Evolutionary conservation across 2,888 invertebrate genomes (phyloP).

Genomic region (Xylophagus ater): DNA sequence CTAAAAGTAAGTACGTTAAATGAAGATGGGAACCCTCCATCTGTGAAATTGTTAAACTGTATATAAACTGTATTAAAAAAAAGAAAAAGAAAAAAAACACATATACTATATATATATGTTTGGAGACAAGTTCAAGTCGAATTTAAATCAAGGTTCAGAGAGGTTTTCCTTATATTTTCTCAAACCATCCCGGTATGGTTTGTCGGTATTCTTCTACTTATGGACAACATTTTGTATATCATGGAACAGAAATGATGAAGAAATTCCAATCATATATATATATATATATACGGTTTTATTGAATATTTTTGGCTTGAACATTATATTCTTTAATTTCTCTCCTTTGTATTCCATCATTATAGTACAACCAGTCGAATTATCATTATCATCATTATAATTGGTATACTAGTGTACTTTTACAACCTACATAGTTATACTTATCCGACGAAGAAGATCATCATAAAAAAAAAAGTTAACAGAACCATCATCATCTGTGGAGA

Average conservation of each 20-base stretch:
- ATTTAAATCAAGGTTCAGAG: constrained; percentile 16
- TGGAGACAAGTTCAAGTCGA: constrained; percentile 16
- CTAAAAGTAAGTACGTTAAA: constrained; percentile 9
- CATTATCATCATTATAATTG: constrained; percentile 14
- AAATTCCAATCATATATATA: constrained; percentile 12
- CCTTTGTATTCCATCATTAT: constrained; percentile 3
- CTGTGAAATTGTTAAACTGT: background rate
- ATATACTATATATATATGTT: background rate
- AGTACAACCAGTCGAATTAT: too few relatives aligned
- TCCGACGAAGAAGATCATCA: constrained; percentile 9
- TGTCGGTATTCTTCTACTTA: constrained; percentile 16
- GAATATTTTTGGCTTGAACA: constrained; percentile 8
- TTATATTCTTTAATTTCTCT: constrained; percentile 2
- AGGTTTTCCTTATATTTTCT: constrained; percentile 11
- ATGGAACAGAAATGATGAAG: constrained; percentile 9
- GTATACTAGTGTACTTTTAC: too few relatives aligned
- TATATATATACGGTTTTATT: too few relatives aligned
- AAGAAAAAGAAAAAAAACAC: constrained; percentile 8
- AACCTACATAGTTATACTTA: constrained; percentile 15
- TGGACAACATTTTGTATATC: constrained; percentile 14
- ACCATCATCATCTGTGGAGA: constrained; percentile 13
- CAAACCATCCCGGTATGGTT: constrained; percentile 15
- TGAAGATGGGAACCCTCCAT: background rate
- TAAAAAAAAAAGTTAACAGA: constrained; percentile 16
- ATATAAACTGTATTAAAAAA: background rate